Base-by-base conservation (phyloP, 2,113 vertebrate species). In the Psilopogon haemacephalus region DNA sequence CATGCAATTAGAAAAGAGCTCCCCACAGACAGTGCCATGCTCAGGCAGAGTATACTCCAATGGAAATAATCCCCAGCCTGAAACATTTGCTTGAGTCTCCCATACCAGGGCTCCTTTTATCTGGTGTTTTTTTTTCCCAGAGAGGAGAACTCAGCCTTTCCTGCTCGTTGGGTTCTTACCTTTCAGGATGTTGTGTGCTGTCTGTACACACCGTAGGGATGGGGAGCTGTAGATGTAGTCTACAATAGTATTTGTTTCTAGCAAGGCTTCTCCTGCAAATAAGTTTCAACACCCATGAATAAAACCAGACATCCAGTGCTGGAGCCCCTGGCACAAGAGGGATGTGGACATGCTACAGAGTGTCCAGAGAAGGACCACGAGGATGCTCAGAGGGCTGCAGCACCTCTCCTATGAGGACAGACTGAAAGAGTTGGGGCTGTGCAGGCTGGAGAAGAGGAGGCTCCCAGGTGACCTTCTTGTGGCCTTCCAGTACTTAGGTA, bases 221-320 rank as follows among this genome's bases (percentile, higher is more conserved):
- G 99, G 99, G 52, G 99, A 99, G 88, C 98, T 99, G 93, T 99
- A 99, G 93, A 99, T 96, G 84, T 99, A 98, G 92, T 99, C 98
- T 23, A 99, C 97, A 15, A 95, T 32, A 9, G 99, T 98, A 42
- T 98, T 98, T 28, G 98, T 99, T 96, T 99, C 99, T 52, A 99
- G 95, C 76, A 99, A 96, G 46, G 99, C 99, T 97, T 99, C 99
- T 42, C 99, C 99, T 99, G 97, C 58, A 74, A 90, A 46, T 33
- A 79, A 94, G 38, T 69, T 68, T 42, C 27, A 80, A 71, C 30
- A 28, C 11, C 17, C 10, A 0, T 71, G 73, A 90, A 37, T 30
- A 52, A 64, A 86, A 16, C 5, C 48, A 71, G 24, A 35, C 40
- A 23, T n/a, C n/a, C n/a, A n/a, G n/a, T n/a, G n/a, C n/a, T n/a